Conservation (phyloP, 2,113 vertebrate species). For the Tylochromis polylepis region DNA sequence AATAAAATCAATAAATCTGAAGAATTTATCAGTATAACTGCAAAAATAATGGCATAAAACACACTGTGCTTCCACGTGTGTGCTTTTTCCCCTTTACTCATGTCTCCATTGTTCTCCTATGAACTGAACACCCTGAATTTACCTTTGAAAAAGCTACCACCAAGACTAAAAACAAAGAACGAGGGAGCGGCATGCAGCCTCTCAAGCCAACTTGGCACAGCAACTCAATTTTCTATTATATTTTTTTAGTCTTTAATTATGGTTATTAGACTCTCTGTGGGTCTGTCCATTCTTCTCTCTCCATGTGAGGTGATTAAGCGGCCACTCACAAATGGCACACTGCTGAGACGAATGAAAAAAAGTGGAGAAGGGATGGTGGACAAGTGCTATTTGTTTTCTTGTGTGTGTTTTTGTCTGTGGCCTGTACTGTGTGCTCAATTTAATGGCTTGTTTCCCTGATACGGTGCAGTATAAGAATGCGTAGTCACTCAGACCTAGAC, state of each 20-base stretch:
- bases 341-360: slow-evolving; percentile 19
- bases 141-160: background rate
- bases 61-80: background rate
- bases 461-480: background rate
- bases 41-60: background rate
- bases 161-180: background rate
- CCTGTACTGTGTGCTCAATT: background rate
- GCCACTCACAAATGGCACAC: background rate
- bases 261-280: slow-evolving; percentile 49
- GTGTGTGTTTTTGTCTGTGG: background rate
- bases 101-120: background rate
- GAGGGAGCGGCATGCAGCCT: background rate
- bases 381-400: background rate
- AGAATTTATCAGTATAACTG: background rate
- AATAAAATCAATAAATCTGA: background rate
- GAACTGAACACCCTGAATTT: background rate
- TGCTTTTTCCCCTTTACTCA: background rate
- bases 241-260: slow-evolving; percentile 56
- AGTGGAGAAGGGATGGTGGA: background rate
- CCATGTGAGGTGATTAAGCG: slow-evolving; percentile 22
- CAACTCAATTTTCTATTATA: background rate
- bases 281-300: slow-evolving; percentile 37
- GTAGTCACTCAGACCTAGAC: background rate
- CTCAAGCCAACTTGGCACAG: slow-evolving; percentile 7
- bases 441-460: background rate